These are phyloP conservation scores for Vidua macroura DNA, from an alignment of 2,113 vertebrate species.

Conservation along the genomic window DNA sequence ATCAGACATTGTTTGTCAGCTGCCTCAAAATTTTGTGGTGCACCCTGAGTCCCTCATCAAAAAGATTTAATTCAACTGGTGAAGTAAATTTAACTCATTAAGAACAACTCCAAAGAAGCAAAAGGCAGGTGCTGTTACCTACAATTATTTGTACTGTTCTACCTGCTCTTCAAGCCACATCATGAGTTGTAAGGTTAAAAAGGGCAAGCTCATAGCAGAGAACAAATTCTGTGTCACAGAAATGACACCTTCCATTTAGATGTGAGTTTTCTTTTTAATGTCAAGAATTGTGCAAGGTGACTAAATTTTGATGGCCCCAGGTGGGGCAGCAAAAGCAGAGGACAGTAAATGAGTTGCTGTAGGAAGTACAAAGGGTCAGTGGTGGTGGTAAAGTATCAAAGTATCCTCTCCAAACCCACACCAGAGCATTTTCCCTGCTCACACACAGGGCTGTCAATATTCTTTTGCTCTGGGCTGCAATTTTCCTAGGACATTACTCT, in stretches of 20 bases:
- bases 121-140: background rate
- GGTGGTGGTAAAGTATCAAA: background rate
- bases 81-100: background rate
- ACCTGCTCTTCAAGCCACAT: background rate
- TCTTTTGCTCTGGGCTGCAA: background rate
- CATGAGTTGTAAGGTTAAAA: background rate
- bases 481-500: background rate
- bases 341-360: background rate
- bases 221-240: background rate
- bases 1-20: background rate
- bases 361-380: background rate
- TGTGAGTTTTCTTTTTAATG: background rate
- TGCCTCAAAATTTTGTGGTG: background rate
- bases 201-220: background rate
- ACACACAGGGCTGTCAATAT: background rate
- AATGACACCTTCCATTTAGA: background rate
- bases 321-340: background rate
- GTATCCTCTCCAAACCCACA: background rate
- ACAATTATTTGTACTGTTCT: background rate
- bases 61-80: rapidly evolving
- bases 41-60: background rate
- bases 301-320: background rate
- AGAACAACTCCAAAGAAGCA: background rate
- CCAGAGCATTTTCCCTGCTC: background rate
- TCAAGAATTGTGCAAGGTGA: background rate